Conservation (phyloP, 2,888 invertebrate species). For the Calameuta pallipes region DNA sequence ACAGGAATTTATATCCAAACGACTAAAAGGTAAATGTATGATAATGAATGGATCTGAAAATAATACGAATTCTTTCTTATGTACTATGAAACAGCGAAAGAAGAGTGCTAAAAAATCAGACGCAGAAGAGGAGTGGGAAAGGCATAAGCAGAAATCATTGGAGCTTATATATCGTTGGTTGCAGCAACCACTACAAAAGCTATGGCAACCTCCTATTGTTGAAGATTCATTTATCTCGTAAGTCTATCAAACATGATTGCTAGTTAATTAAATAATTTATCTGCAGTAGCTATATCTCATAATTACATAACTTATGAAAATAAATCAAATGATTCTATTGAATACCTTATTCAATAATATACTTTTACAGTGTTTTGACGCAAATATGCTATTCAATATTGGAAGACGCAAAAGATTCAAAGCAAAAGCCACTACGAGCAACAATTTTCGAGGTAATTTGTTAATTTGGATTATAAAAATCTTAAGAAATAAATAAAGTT, state of each 20-base stretch:
- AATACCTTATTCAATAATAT: not conserved
- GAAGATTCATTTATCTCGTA: slow-evolving; percentile 88
- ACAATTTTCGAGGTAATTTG: slow-evolving; percentile 69
- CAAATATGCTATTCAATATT: slow-evolving; percentile 81
- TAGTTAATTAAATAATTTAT: not conserved
- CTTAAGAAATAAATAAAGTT: not conserved
- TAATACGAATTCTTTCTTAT: slow-evolving; percentile 15
- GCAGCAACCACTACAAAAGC: slow-evolving; percentile 76
- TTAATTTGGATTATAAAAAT: not conserved
- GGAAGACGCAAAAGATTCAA: slow-evolving; percentile 72
- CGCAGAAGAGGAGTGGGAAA: slow-evolving; percentile 75
- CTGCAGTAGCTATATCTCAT: not conserved
- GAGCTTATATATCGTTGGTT: slow-evolving; percentile 75
- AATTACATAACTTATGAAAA: slow-evolving; percentile 11
- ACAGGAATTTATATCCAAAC: slow-evolving; percentile 4
- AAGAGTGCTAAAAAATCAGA: slow-evolving; percentile 55
- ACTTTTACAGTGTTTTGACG: slow-evolving; percentile 73
- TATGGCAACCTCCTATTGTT: slow-evolving; percentile 86
- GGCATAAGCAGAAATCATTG: slow-evolving; percentile 75
- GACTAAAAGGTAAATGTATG: not conserved
- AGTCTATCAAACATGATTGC: slow-evolving; percentile 52
- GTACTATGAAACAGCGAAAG: slow-evolving; percentile 41
- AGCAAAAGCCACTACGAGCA: slow-evolving; percentile 74
- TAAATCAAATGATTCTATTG: slow-evolving; percentile 7
- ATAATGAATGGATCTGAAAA: not conserved